Evolutionary conservation across 2,888 invertebrate species (phyloP), one percentile per base, ranked within the genome.

Genomic region (Drosophila planitibia): DNA sequence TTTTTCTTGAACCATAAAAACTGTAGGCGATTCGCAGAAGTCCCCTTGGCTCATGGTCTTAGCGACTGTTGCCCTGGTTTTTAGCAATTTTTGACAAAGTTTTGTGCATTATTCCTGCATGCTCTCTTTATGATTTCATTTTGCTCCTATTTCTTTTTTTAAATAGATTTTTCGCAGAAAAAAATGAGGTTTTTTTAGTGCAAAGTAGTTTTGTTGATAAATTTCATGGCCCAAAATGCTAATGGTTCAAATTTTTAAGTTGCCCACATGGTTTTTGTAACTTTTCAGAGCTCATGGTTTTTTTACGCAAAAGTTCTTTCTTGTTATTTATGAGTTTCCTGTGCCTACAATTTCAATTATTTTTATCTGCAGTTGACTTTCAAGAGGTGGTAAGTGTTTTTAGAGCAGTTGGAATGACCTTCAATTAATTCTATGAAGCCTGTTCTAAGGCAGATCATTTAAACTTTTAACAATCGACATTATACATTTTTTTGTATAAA

Each of bases 141-240:
- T 49, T 60, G 35, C n/a, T 49, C 5, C 30, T 19, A 30, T 22
- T 69, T 35, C 1, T 82, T 25, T 25, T 80, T 82, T 83, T 71
- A 35, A 35, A 1, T 55, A 14, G 63, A 57, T 61, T 35, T 70
- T 87, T 91, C 91, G 73, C 32, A 66, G 91, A 91, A 90, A 84
- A 85, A 88, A 91, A 88, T 88, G 81, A 85, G 88, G 83, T 91
- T 88, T 87, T 87, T 88, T 88, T 88, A 89, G 90, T 73, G 79
- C 85, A 85, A 81, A 83, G 70, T 64, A 33, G 49, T 61, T 67
- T 75, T 79, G 74, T 73, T 41, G 30, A n/a, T 33, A 53, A 60
- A 63, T 76, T 63, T 57, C 55, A 59, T 47, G 64, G 35, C 60
- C 62, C 60, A 60, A 22, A 74, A 68, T 75, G 69, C 76, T 68